These are phyloP conservation scores for Margarornis squamiger DNA, from an alignment of 2,797 vertebrate species.

Conservation along the genomic window DNA sequence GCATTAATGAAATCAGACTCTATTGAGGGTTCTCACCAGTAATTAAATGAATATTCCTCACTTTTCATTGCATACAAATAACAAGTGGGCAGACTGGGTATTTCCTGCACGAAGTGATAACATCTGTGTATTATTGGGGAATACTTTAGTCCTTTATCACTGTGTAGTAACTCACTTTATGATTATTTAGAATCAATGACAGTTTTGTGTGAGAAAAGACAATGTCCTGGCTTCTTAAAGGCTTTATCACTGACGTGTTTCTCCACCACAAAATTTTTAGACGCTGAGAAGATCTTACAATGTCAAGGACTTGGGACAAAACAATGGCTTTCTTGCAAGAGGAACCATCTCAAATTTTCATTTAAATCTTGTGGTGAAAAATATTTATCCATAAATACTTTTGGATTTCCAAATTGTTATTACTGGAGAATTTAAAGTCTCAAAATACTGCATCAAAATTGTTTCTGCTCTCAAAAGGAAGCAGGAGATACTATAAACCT, in stretches of 20 bases:
- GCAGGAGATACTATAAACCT: not conserved
- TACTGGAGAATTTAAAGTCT: not conserved
- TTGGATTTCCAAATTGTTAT: not conserved
- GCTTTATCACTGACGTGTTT: not conserved
- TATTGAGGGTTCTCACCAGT: not conserved
- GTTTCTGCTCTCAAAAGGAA: not conserved
- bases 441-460: not conserved
- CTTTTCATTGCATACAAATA: not conserved
- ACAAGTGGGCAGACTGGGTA: not conserved
- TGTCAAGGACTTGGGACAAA: not conserved
- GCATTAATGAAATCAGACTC: not conserved
- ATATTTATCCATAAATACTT: not conserved
- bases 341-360: not conserved
- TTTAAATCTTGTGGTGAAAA: not conserved
- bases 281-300: not conserved
- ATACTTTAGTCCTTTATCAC: not conserved
- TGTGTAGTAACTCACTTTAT: not conserved
- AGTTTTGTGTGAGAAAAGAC: not conserved
- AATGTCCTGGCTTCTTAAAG: not conserved
- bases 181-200: not conserved
- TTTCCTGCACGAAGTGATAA: conserved; percentile 21
- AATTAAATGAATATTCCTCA: not conserved
- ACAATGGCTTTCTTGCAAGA: not conserved
- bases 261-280: not conserved
- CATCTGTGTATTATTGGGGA: not conserved